phyloP scores from a whole-genome alignment of 2,797 vertebrate genomes.

The Mionectes olivaceus region DNA sequence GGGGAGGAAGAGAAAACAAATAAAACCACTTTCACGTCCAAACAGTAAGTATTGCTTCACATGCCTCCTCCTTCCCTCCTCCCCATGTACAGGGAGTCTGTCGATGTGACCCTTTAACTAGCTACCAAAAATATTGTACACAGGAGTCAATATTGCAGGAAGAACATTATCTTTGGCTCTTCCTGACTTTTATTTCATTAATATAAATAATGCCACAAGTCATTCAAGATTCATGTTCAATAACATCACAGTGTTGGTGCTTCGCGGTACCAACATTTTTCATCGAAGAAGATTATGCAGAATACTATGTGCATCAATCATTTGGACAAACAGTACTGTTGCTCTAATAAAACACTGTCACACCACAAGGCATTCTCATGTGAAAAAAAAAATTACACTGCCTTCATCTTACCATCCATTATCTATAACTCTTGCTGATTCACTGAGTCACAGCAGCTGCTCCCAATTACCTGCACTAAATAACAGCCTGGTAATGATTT shows the following conservation, averaged over 20 bases:
- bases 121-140: neutral
- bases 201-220: neutral
- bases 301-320: neutral
- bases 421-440: conserved; percentile 1
- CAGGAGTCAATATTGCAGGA: neutral
- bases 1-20: neutral
- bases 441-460: neutral
- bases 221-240: conserved; percentile 30
- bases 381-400: neutral
- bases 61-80: neutral
- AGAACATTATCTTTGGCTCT: neutral
- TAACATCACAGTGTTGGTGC: neutral
- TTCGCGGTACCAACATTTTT: neutral
- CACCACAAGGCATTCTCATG: neutral
- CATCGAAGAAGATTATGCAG: neutral
- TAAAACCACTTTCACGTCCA: neutral
- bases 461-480: neutral
- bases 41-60: neutral
- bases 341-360: conserved; percentile 1
- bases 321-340: neutral
- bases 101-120: neutral
- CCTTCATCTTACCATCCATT: conserved; percentile 1
- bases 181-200: neutral
- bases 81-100: fast-evolving
- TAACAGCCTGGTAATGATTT: neutral